Conservation (phyloP, 2,797 vertebrate species). For the Merluccius polli region DNA sequence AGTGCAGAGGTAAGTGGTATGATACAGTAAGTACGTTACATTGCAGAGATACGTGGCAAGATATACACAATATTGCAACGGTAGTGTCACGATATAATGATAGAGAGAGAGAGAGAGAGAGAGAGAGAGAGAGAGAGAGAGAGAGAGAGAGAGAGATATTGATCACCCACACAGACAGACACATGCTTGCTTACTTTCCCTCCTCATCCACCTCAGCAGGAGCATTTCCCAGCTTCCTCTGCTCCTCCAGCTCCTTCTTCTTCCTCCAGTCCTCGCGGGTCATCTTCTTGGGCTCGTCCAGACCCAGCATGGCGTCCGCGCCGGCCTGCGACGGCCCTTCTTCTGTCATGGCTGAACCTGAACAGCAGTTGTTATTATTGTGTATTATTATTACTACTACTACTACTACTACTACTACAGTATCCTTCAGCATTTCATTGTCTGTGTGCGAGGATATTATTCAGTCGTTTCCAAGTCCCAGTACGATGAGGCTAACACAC, state of each 20-base stretch:
- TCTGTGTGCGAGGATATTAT: not conserved
- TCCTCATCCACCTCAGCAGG: conserved; percentile 98
- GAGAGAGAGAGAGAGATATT: no score
- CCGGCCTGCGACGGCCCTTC: conserved; percentile 10
- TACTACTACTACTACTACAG: no score
- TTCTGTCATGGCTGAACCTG: conserved; percentile 54
- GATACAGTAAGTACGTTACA: no score
- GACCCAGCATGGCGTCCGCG: conserved; percentile 77
- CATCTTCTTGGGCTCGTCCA: conserved; percentile 98
- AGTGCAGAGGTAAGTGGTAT: no score
- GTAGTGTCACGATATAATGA: no score
- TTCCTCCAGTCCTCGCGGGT: conserved; percentile 98
- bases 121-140: no score
- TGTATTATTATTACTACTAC: no score
- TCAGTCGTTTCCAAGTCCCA: not conserved
- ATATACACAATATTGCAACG: no score
- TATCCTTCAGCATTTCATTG: not conserved
- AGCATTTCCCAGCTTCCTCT: conserved; percentile 94
- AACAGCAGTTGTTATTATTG: no score
- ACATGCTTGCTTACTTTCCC: conserved; percentile 83
- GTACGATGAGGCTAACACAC: not conserved
- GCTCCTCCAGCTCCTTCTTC: conserved; percentile 97
- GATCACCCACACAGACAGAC: no score
- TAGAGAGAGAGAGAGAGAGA: no score
- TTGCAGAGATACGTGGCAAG: no score